These are phyloP conservation scores for Myotis brandtii DNA, from an alignment of 2,113 vertebrate species.

Conservation along the genomic window DNA sequence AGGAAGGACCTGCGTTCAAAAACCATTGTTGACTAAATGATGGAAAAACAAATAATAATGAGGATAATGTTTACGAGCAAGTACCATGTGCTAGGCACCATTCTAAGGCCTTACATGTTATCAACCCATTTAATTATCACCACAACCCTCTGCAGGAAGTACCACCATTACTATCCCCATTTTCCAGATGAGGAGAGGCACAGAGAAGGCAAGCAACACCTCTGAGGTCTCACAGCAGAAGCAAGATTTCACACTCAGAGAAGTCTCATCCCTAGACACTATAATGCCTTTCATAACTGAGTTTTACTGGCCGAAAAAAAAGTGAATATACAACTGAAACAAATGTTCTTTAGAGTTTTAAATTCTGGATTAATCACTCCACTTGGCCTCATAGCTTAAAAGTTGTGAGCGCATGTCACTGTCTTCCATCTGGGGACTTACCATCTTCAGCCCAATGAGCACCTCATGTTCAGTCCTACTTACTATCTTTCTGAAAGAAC, in stretches of 20 bases:
- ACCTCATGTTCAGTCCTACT: background rate
- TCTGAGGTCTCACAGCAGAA: background rate
- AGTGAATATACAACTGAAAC: background rate
- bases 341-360: background rate
- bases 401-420: background rate
- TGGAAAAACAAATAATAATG: background rate
- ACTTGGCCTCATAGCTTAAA: background rate
- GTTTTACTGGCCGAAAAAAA: background rate
- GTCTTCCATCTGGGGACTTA: background rate
- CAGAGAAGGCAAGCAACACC: background rate
- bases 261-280: background rate
- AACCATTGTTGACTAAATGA: background rate
- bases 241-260: background rate
- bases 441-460: background rate
- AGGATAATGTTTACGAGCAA: background rate
- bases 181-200: constrained; percentile 35
- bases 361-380: background rate
- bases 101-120: background rate
- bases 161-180: background rate
- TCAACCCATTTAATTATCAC: background rate
- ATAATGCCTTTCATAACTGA: background rate
- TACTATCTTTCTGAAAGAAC: background rate
- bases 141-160: background rate
- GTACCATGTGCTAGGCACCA: background rate
- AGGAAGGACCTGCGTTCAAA: background rate